Evolutionary conservation across 2,888 invertebrate genomes (phyloP), one percentile per base, ranked within the genome.

Genomic region (Plutella xylostella): DNA sequence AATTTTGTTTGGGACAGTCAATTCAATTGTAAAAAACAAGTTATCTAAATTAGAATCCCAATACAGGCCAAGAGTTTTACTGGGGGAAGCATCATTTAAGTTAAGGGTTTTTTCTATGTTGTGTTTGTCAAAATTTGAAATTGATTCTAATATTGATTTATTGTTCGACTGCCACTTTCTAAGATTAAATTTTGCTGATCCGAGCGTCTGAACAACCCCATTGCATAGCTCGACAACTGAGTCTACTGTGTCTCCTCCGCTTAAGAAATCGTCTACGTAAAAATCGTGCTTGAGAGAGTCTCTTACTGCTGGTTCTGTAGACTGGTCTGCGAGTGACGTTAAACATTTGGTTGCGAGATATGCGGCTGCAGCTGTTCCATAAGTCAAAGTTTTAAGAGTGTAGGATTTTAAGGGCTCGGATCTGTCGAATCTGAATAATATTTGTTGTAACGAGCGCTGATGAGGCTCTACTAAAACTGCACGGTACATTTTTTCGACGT

Each of bases 401-500:
- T 42, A 49, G 5, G 45, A 46, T 15, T n/a, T 2, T 28, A 51
- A n/a, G 1, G 25, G 44, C 17, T 51, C 15, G 1, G 17, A 15
- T 4, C 35, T 33, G 9, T 46, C 17, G 12, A 46, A 46, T 11
- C 51, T 45, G 47, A 67, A 70, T 1, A 72, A 41, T 12, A 74
- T 68, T n/a, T 54, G 47, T 43, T 68, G 69, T 6, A 56, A 51
- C 12, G 54, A 34, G 21, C 54, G 42, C 39, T 70, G 57, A 1
- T 50, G 47, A 1, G 47, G 39, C 11, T 53, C 43, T 1, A 69
- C 45, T 1, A 34, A 11, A 14, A 65, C 53, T 43, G 63, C 61
- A 0, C 64, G 51, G 45, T 61, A 68, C 62, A 69, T 68, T 50
- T 68, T 66, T 22, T 49, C 55, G 12, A 72, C 58, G 44, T 69